Evolutionary conservation across 1,140 invertebrate genomes (phyloP).

Genomic region (Anthonomus grandis): DNA sequence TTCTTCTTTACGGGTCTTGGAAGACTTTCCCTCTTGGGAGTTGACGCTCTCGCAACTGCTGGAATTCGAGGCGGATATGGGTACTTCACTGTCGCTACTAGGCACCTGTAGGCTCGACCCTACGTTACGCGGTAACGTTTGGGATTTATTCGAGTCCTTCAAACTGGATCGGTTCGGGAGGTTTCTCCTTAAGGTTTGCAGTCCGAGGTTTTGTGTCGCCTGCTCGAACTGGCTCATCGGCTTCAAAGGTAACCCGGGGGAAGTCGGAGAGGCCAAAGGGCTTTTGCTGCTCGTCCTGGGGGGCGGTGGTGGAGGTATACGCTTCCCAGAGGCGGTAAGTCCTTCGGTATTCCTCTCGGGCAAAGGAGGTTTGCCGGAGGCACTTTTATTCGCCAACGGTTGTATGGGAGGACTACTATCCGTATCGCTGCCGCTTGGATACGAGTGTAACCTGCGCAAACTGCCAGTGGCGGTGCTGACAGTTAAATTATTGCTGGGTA

Average conservation of each 20-base stretch:
- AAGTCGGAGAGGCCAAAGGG: constrained; percentile 75
- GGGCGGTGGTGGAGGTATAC: constrained; percentile 81
- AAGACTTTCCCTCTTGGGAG: constrained; percentile 61
- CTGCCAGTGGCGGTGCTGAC: constrained; percentile 50
- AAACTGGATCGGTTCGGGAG: constrained; percentile 43
- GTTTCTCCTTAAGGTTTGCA: constrained; percentile 44
- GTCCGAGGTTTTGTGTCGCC: constrained; percentile 45
- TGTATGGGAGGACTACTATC: constrained; percentile 65
- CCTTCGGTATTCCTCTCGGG: constrained; percentile 73
- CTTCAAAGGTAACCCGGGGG: constrained; percentile 57
- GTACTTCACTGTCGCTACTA: constrained; percentile 37
- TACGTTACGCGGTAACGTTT: constrained; percentile 46
- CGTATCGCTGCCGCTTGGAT: constrained; percentile 70
- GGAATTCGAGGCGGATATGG: constrained; percentile 57
- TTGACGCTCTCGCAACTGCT: constrained; percentile 76
- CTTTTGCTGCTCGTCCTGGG: constrained; percentile 78
- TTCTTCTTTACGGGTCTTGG: constrained; percentile 65
- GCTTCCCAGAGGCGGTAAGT: constrained; percentile 60
- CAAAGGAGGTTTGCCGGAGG: constrained; percentile 66
- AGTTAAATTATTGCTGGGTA: constrained; percentile 45
- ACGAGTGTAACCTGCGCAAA: constrained; percentile 68
- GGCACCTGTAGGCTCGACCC: constrained; percentile 45
- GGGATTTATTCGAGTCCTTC: constrained; percentile 44
- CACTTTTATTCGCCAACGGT: constrained; percentile 48
- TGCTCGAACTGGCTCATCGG: constrained; percentile 46